Base-by-base conservation (phyloP, 2,797 vertebrate species). In the Coregonus sp. region DNA sequence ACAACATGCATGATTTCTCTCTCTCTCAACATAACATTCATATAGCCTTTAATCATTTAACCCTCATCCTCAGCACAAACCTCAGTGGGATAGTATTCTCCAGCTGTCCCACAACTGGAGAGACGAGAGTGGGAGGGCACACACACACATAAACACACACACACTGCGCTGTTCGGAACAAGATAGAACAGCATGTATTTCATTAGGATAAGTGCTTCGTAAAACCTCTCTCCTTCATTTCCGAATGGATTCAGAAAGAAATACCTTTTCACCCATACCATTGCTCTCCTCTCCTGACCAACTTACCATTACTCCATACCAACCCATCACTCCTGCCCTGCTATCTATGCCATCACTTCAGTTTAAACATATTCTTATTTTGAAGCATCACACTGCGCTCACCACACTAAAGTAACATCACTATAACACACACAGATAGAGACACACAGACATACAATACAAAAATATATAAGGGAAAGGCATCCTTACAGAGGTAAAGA, bases 401-500 rank as follows among this genome's bases (percentile, higher is more conserved):
- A 33, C 15, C 15, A 4, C 7, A 68, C 66, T 35, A 5, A 40
- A 35, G 5, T 37, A 33, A 31, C 5, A 54, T 35, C 1, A 29
- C 50, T 9, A 1, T 15, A 74, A 72, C 70, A 31, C 70, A 54
- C 9, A 51, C 69, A 70, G 4, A 70, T 25, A 35, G 9, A 74
- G 18, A 47, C 63, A 59, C 37, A 35, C 20, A 52, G 15, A 16
- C 50, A 69, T 63, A 59, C 47, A 50, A 75, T 33, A 72, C 5
- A 83, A 7, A 70, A 7, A 72, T 31, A 70, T 11, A 70, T 4
- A 51, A 2, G 33, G 16, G 33, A 52, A 72, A 74, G 25, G 76
- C 2, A 7, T 86, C 76, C 91, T 93, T 92, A 93, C 92, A 84
- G 78, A 92, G 80, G 78, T 84, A 89, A 81, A 93, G 81, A 74